These are phyloP conservation scores for Dendroctonus valens DNA, from an alignment of 1,140 invertebrate species.

Conservation along the genomic window DNA sequence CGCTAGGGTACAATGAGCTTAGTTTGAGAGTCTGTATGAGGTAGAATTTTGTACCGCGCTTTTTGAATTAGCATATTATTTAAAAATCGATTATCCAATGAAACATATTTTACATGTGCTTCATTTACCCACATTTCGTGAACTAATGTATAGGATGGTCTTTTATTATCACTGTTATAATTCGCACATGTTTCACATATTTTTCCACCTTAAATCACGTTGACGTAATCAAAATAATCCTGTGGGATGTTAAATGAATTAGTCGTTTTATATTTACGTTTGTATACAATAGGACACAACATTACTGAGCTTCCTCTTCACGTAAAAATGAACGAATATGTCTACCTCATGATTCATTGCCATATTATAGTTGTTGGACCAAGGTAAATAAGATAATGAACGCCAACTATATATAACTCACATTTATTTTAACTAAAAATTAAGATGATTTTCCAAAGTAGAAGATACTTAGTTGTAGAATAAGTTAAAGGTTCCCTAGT, in stretches of 20 bases:
- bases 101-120: too few species aligned
- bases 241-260: background rate
- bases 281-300: too few species aligned
- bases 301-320: slow-evolving; percentile 25
- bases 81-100: too few species aligned
- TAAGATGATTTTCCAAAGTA: slow-evolving; percentile 25
- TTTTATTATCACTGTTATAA: too few species aligned
- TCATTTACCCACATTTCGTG: too few species aligned
- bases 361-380: slow-evolving; percentile 29
- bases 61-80: too few species aligned
- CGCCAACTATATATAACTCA: slow-evolving; percentile 2
- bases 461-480: slow-evolving; percentile 19
- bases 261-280: background rate
- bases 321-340: slow-evolving; percentile 23
- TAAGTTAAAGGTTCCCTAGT: slow-evolving; percentile 24
- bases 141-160: too few species aligned
- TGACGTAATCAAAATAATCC: background rate
- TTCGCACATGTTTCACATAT: too few species aligned
- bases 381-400: slow-evolving; percentile 5
- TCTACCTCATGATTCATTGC: slow-evolving; percentile 32
- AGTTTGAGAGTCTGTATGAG: too few species aligned
- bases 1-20: too few species aligned
- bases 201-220: too few species aligned
- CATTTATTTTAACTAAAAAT: slow-evolving; percentile 3
- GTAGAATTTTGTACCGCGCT: too few species aligned